Evolutionary conservation across 1,140 invertebrate species (phyloP), one percentile per base, ranked within the genome.

Genomic region (Solen grandis): DNA sequence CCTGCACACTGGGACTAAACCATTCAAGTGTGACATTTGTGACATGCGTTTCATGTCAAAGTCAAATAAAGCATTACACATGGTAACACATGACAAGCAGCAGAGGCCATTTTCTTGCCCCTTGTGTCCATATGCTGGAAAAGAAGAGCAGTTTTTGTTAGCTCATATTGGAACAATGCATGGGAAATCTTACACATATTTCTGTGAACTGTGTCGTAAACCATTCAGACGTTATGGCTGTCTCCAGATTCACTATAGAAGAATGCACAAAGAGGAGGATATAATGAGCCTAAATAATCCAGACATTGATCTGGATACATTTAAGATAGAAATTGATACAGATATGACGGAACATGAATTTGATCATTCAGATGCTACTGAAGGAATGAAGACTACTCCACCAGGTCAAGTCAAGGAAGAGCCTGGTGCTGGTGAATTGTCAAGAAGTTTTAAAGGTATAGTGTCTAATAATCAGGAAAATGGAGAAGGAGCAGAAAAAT

Each of bases 131-230:
- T 82, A 86, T 80, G 79, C 66, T 16, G 83, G 70, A 5, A 82
- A 72, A 68, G 68, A 62, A 35, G 41, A 69, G n/a, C 63, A 77
- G 2, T 74, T 85, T 65, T 78, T 86, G 2, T 52, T 86, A 22
- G 73, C 83, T 31, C 85, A 86, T 70, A 85, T 86, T 29, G 85
- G 85, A 16, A 72, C 83, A 2, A 85, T 86, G 83, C 85, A 86
- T 76, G 83, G 83, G 1, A 69, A 81, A 29, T 36, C 60, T 13
- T 85, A 81, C 74, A 80, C 85, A 31, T 86, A 83, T 63, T 86
- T 83, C 50, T 86, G 85, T 80, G 85, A 86, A 62, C 52, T 85
- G 14, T 86, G 85, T 60, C 66, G 79, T 31, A 86, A 85, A 62
- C 85, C 85, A 1, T 86, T 83, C 31, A 79, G 77, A 41, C 46